These are phyloP conservation scores for Pandemis corylana DNA, from an alignment of 2,888 invertebrate genomes.

Conservation along the genomic window DNA sequence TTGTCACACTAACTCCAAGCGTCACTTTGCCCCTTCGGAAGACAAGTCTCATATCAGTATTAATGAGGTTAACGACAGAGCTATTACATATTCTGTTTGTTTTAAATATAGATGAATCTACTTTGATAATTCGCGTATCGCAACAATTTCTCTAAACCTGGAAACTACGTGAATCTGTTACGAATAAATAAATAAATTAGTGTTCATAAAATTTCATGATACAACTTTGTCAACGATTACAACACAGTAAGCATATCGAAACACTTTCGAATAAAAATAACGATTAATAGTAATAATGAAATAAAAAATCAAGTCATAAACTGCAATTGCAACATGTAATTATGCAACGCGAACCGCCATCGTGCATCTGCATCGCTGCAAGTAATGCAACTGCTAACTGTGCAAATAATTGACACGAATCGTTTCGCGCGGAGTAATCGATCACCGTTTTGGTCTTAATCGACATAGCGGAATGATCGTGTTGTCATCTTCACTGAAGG, in stretches of 20 bases:
- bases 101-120: too few relatives aligned
- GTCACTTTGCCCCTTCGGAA: too few relatives aligned
- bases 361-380: constrained; percentile 3
- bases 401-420: constrained; percentile 39
- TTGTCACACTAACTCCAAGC: too few relatives aligned
- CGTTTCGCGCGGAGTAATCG: constrained; percentile 35
- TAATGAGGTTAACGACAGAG: too few relatives aligned
- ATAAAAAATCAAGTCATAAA: not conserved
- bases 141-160: not conserved
- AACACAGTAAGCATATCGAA: not conserved
- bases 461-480: constrained; percentile 51
- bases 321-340: constrained; percentile 21
- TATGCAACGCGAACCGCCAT: constrained; percentile 20
- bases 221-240: not conserved
- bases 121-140: too few relatives aligned
- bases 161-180: not conserved
- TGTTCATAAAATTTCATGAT: not conserved
- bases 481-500: constrained; percentile 26
- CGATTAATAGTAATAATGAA: not conserved
- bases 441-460: constrained; percentile 52
- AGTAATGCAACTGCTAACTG: constrained; percentile 27
- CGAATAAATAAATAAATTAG: not conserved
- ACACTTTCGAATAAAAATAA: constrained; percentile 3
- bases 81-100: too few relatives aligned
- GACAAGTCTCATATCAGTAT: too few relatives aligned